These are phyloP conservation scores for Typhlomys cinereus DNA, from an alignment of 2,113 vertebrate species.

Conservation along the genomic window DNA sequence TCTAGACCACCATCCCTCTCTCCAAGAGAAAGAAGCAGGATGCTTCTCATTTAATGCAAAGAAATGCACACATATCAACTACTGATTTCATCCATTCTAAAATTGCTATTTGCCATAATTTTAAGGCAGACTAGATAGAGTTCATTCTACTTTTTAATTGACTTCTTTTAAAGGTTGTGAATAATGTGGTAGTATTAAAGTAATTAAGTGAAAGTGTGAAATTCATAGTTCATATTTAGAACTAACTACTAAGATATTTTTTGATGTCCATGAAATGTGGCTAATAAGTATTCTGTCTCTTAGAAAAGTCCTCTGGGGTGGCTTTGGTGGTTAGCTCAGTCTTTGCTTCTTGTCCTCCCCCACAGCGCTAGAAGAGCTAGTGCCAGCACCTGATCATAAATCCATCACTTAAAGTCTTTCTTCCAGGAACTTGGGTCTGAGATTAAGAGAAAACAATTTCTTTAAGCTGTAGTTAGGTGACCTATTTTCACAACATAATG, in stretches of 20 bases:
- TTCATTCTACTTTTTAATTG: background rate
- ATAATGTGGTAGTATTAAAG: background rate
- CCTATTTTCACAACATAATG: too few relatives aligned
- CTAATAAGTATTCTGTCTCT: background rate
- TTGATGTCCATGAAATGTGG: background rate
- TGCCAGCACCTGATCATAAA: background rate
- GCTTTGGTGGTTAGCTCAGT: background rate
- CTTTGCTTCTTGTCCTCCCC: too few relatives aligned
- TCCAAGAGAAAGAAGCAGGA: background rate
- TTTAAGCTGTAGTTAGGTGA: background rate
- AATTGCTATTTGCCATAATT: conserved; percentile 17
- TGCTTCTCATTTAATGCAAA: background rate
- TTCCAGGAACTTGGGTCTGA: background rate
- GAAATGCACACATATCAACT: background rate
- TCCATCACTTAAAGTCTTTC: background rate
- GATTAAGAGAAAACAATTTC: background rate
- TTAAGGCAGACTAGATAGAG: background rate
- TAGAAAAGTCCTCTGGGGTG: background rate
- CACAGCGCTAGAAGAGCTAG: background rate
- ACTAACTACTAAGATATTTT: background rate
- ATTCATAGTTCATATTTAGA: background rate
- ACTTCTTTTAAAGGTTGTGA: background rate
- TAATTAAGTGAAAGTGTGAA: background rate
- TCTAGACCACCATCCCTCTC: background rate
- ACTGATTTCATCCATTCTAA: background rate